Base-by-base conservation (phyloP, 2,797 vertebrate genomes). In the Sebastes baramenuke region DNA sequence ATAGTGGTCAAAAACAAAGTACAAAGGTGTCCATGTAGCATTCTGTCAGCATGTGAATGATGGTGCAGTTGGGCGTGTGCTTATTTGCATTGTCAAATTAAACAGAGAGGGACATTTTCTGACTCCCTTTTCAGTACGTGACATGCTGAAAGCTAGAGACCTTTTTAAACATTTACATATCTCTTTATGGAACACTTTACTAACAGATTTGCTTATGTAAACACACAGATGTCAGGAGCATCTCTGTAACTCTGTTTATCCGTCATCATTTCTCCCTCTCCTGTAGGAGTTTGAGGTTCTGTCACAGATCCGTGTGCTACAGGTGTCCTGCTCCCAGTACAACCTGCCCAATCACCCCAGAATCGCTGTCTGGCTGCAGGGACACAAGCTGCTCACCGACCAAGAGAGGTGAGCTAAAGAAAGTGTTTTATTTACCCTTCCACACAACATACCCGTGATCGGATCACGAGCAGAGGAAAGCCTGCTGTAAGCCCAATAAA, bases 251-350 rank as follows among this genome's bases (percentile, higher is more conserved):
- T 74, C 36, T 32, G 12, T 25, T 72, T 27, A 56, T 71, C 20
- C 24, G 6, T 22, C 2, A 9, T 52, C 24, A 36, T 79, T 66
- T 77, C 65, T 86, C 61, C 84, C 2, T 76, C 1, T 54, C 20
- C 59, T 20, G 0, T 89, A 97, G 97, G 97, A 97, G 87, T 97
- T 96, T 80, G 96, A 97, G 75, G 94, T 97, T 64, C 93, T 97
- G 79, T 95, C 95, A 2, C 95, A 92, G 86, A 97, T 97, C 90
- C 94, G 93, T 30, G 86, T 93, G 80, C 93, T 97, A 29, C 97
- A 97, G 91, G 61, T 70, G 0, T 95, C 96, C 22, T 97, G 97
- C 80, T 92, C 77, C 30, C 93, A 89, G 70, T 96, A 96, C 86
- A 84, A 55, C 75, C 90, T 97, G 77, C 92, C 91, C 8, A 89